Base-by-base conservation (phyloP, 2,888 invertebrate species). In the Drosophila macrospina region DNA sequence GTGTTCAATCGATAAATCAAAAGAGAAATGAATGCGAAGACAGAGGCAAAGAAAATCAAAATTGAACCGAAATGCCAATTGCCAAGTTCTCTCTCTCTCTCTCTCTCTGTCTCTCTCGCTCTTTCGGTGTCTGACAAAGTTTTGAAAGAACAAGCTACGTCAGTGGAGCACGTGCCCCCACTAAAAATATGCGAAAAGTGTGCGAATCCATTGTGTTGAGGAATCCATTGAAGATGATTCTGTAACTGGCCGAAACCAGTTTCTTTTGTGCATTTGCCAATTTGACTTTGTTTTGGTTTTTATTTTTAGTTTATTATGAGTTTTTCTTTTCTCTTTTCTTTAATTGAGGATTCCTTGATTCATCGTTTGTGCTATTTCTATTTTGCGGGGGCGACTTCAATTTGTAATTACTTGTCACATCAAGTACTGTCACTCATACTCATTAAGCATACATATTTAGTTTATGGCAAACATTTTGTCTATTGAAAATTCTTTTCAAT, bases 221-320 rank as follows among this genome's bases (percentile, higher is more conserved):
- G 34, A 56, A 63, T 74, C 45, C 61, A 63, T 60, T 61, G 41
- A 62, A 24, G 60, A 52, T 51, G 41, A 39, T 56, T 69, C 50
- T 77, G 69, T 75, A 89, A 85, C 89, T 81, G 88, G 44, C 50
- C 57, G 28, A 82, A 87, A 89, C 89, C 86, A 82, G 84, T 85
- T 87, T 69, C 6, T 55, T 20, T 44, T 41, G 50, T 66, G 54
- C 37, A 20, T 65, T 42, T 30, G 56, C 32, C 28, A 36, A 54
- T 37, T 57, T n/a, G 54, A 61, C 45, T 77, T 83, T 68, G 67
- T 64, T 74, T 76, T 69, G 70, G 44, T 56, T 56, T 65, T 74
- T 69, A 62, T 83, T 70, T 84, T 71, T 80, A 57, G 20, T 51
- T 59, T 65, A 4, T 72, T 63, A 65, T 50, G 54, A 48, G 52